These are phyloP conservation scores for Gallinago nigripennis DNA, from an alignment of 2,797 vertebrate genomes.

Conservation along the genomic window DNA sequence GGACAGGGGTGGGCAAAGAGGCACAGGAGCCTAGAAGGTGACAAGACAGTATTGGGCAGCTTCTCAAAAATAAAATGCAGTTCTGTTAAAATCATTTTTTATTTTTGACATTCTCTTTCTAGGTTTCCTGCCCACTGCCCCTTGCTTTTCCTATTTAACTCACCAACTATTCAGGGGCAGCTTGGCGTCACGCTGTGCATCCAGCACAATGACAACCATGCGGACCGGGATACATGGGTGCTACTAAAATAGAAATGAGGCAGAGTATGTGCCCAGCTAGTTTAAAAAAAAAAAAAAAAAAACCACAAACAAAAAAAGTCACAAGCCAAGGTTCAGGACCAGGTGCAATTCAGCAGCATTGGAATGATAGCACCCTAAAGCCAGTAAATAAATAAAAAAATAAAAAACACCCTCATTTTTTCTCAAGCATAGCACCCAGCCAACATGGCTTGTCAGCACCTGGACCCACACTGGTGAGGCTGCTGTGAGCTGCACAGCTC, in stretches of 20 bases:
- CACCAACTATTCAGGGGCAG: background rate
- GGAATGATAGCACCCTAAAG: background rate
- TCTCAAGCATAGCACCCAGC: background rate
- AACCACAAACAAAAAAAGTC: background rate
- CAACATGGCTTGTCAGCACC: accelerated
- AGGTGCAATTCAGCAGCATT: background rate
- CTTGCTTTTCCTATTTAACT: background rate
- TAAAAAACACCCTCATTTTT: background rate
- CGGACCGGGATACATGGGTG: background rate
- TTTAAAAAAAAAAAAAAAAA: background rate
- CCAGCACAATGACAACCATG: background rate
- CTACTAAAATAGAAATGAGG: background rate
- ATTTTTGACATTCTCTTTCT: background rate
- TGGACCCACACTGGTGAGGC: background rate
- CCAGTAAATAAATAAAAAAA: background rate
- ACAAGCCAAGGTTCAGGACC: background rate
- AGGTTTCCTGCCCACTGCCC: background rate
- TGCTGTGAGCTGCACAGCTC: background rate
- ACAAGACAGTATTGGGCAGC: background rate
- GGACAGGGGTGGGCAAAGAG: background rate
- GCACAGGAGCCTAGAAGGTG: background rate
- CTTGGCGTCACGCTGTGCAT: background rate
- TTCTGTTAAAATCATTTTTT: background rate
- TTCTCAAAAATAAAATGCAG: background rate
- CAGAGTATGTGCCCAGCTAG: background rate